phyloP scores from a whole-genome alignment of 2,113 vertebrate species.

The Perca flavescens region DNA sequence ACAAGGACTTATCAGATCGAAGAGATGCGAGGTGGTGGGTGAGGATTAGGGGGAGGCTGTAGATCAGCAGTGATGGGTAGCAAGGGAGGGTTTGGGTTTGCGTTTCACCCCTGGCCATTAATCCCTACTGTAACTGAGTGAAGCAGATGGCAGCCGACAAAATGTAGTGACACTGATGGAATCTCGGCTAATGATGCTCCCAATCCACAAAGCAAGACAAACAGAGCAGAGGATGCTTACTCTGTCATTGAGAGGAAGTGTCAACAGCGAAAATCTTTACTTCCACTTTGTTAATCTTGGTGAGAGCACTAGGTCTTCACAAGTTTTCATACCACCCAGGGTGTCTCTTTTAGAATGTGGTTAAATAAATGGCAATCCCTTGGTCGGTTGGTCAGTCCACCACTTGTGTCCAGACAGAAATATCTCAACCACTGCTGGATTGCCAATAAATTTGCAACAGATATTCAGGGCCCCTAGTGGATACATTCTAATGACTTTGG shows the following conservation, averaged over 20 bases:
- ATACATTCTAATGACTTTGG: no score
- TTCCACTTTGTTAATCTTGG: neutral
- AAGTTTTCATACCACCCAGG: neutral
- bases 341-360: neutral
- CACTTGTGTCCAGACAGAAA: no score
- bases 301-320: neutral
- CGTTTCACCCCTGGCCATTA: conserved; percentile 73
- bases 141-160: conserved; percentile 78
- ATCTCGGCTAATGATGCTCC: conserved; percentile 77
- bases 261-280: conserved; percentile 17
- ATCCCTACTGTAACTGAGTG: conserved; percentile 75
- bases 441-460: no score
- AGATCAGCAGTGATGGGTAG: conserved; percentile 69
- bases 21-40: conserved; percentile 16
- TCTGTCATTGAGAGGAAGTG: conserved; percentile 6
- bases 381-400: no score
- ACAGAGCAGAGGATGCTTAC: conserved; percentile 36
- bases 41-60: conserved; percentile 59
- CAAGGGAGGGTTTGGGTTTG: conserved; percentile 57
- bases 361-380: neutral
- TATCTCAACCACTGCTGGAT: no score
- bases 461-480: no score
- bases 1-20: conserved; percentile 40
- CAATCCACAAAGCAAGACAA: conserved; percentile 57
- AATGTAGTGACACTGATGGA: conserved; percentile 73